Evolutionary conservation across 1,140 invertebrate species (phyloP).

Genomic region (Octopus sinensis): DNA sequence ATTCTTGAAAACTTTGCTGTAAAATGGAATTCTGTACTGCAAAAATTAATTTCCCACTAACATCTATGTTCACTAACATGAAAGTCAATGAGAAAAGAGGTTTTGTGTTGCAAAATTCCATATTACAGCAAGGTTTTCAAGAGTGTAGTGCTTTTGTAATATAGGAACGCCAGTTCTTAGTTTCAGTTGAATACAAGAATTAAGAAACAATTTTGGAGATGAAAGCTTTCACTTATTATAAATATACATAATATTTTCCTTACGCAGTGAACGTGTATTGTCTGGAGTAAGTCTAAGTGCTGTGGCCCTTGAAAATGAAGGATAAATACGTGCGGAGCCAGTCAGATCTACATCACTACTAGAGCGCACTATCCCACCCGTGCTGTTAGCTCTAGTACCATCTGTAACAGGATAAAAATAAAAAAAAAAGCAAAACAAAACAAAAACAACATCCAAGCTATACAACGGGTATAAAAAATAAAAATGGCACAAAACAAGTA

Average conservation of each 20-base stretch:
- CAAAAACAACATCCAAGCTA: constrained; percentile 7
- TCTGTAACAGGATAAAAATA: constrained; percentile 15
- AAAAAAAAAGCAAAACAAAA: background rate
- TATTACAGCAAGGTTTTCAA: too few species aligned
- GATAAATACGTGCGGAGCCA: constrained; percentile 1
- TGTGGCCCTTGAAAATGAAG: constrained; percentile 22
- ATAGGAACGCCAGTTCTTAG: too few species aligned
- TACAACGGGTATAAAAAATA: background rate
- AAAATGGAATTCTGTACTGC: too few species aligned
- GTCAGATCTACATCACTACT: constrained; percentile 88
- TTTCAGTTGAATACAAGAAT: too few species aligned
- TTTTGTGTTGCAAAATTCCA: too few species aligned
- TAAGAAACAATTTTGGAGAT: too few species aligned
- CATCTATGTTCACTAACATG: too few species aligned
- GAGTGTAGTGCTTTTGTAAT: too few species aligned
- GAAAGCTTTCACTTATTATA: background rate
- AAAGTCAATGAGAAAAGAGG: too few species aligned
- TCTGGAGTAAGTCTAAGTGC: constrained; percentile 37
- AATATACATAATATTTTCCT: constrained; percentile 24
- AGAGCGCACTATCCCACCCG: constrained; percentile 63
- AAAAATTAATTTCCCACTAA: too few species aligned
- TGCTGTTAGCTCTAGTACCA: background rate
- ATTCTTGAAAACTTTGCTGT: too few species aligned
- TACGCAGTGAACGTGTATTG: constrained; percentile 45
- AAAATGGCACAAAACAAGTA: constrained; percentile 1